Evolutionary conservation across 2,888 invertebrate genomes (phyloP), one percentile per base, ranked within the genome.

Genomic region (Dioctria rufipes): DNA sequence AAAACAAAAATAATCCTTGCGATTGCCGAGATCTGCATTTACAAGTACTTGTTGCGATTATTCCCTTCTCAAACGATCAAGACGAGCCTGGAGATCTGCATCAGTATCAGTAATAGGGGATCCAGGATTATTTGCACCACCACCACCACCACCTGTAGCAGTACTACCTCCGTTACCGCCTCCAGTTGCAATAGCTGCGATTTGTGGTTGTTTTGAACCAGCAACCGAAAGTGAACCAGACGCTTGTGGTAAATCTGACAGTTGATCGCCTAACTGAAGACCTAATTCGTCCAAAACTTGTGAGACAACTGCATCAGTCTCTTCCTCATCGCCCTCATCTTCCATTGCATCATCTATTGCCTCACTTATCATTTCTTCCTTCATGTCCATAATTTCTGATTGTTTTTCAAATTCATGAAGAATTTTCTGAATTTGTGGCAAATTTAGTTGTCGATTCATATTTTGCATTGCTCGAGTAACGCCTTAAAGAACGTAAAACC

Each of bases 351-450:
- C 99, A 89, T 99, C 99, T 87, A 99, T 99, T 71, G 98, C 98
- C 89, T 99, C 99, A 88, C 97, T 98, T 94, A 99, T 99, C 93
- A 99, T 97, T 90, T 99, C 99, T 89, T 99, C 99, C 88, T 99
- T 99, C 99, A 99, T 99, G 88, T 99, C 99, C 99, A 99, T 99
- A 80, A 99, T 98, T 90, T 99, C 99, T 0, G 98, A 97, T 88
- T 99, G 99, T 87, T 98, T 99, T 90, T 99, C 99, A 90, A 99
- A 99, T 87, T 99, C 98, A 90, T 96, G 94, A 84, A 96, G 92
- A 84, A 99, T 99, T 88, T 96, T 95, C 89, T 99, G 99, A 87
- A 99, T 99, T 91, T 99, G 98, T 8, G 99, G 99, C 89, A 99
- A 92, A 90, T 99, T 99, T 87, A 99, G 90, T 88, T 96, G 96